Percentiles rank a stretch among this genome's conserved stretches.
Conservation (phyloP, 2,797 vertebrate species). For the Remorina albescens region DNA sequence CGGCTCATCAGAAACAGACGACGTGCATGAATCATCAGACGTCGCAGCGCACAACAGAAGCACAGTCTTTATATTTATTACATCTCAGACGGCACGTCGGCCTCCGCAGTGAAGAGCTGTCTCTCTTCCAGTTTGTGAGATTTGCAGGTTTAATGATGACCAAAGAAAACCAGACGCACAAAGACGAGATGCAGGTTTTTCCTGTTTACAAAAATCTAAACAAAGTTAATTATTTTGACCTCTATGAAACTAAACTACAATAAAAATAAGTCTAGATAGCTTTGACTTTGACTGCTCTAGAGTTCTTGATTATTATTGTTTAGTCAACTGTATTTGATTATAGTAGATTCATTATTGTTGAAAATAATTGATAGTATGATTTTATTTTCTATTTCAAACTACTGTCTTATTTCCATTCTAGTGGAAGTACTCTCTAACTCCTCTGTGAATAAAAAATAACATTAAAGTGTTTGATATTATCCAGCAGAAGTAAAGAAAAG, state of each 20-base stretch:
- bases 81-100: neutral
- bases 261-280: neutral
- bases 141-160: conserved; percentile 11
- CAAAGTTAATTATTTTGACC: neutral
- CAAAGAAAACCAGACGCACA: neutral
- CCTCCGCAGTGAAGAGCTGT: conserved; percentile 9
- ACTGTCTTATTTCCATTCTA: neutral
- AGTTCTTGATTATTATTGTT: neutral
- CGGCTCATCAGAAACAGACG: conserved; percentile 63
- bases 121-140: neutral
- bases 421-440: neutral
- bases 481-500: too few species aligned
- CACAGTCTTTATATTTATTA: conserved; percentile 23
- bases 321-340: neutral
- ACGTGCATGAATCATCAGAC: conserved; percentile 42
- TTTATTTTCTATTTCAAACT: neutral
- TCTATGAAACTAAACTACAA: neutral
- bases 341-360: neutral
- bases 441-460: neutral
- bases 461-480: too few species aligned
- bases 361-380: neutral
- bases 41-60: conserved; percentile 40
- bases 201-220: neutral
- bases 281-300: too few species aligned
- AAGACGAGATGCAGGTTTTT: neutral